Evolutionary conservation across 2,797 vertebrate genomes (phyloP).

Genomic region (Masticophis lateralis): DNA sequence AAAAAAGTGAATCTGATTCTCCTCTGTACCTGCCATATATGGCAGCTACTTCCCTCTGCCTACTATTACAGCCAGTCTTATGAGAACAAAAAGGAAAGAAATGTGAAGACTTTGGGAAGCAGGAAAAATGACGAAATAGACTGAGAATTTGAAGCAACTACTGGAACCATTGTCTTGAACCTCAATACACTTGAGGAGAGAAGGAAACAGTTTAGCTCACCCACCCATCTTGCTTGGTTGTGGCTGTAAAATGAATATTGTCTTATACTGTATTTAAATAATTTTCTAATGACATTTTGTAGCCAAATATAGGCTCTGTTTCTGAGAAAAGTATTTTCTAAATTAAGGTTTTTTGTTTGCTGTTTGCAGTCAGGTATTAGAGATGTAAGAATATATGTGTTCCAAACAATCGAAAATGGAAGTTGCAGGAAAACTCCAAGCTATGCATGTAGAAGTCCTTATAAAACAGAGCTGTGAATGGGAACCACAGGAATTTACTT

Average conservation of each 20-base stretch:
- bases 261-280: constrained; percentile 5
- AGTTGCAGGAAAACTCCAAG: background rate
- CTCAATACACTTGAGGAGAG: background rate
- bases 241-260: constrained; percentile 1
- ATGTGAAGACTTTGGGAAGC: background rate
- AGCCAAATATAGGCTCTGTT: background rate
- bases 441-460: background rate
- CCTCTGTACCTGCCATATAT: background rate
- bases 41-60: background rate
- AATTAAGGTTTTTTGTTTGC: background rate
- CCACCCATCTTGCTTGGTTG: background rate
- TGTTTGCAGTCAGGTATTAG: constrained; percentile 19
- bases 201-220: background rate
- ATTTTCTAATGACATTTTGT: constrained; percentile 27
- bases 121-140: constrained; percentile 5
- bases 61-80: background rate
- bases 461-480: background rate
- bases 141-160: background rate
- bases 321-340: background rate
- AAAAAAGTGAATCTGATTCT: background rate
- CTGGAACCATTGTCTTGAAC: background rate
- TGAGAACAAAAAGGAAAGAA: background rate
- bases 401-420: background rate
- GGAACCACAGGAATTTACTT: background rate
- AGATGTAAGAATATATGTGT: background rate